Base-by-base conservation (phyloP, 2,888 invertebrate species). In the Cerceris ruficornis region DNA sequence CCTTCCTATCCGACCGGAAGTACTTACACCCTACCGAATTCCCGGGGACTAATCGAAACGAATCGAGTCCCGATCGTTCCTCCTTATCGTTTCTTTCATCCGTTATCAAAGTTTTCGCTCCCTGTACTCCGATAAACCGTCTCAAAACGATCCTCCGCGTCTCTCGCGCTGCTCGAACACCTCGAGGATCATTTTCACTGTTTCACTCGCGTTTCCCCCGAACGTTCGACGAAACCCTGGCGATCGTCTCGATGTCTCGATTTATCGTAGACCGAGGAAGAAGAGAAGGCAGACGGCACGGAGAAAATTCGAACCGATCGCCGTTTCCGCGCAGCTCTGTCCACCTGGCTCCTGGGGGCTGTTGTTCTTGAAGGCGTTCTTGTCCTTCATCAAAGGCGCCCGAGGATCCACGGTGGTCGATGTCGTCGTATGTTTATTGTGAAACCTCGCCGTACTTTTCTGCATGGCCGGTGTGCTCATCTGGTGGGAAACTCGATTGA, bases 381-480 rank as follows among this genome's bases (percentile, higher is more conserved):
- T 88, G 81, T 90, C 88, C 77, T 88, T 90, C 73, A 88, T 87
- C 73, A 89, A 83, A 49, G 88, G 83, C 69, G 87, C 81, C 39
- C 89, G 89, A 9, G 91, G 90, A 66, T 90, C 85, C 79, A 81
- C 80, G 42, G 91, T 90, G 60, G 91, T 91, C 62, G 85, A 85
- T 28, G 89, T 89, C 6, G 84, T 82, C 70, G 76, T 70, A 60
- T 84, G 81, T 79, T 88, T 88, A 80, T 85, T 88, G 78, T 86
- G 83, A 55, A 89, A 82, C 65, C 84, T 86, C 68, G 84, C 86
- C 49, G 91, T 91, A 70, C 89, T 91, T 78, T 88, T 90, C 76
- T 89, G 90, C 86, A 89, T 87, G 70, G 88, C 86, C 55, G 90
- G 90, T 15, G 91, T 91, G 83, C 90, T 91, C 81, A 87, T 84